phyloP scores from a whole-genome alignment of 1,140 invertebrate species.

The Ceratosolen solmsi region DNA sequence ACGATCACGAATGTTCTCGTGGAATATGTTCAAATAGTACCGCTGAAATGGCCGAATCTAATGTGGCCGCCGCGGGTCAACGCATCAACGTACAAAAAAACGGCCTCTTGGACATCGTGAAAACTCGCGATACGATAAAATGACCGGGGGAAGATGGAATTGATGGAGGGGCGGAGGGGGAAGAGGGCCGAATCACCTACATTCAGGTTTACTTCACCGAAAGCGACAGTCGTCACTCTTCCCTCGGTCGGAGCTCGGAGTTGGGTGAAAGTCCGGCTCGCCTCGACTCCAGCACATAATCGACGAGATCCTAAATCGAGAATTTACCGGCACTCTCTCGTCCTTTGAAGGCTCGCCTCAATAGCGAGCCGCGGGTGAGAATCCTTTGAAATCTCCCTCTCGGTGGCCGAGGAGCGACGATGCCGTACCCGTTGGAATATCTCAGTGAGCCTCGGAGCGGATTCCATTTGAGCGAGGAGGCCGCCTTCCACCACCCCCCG shows the following conservation, averaged over 20 bases:
- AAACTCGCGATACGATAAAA: too few species aligned
- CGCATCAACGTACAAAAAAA: too few species aligned
- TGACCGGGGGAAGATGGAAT: too few species aligned
- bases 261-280: conserved; percentile 9
- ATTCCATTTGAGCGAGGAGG: conserved; percentile 21
- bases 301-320: conserved; percentile 33
- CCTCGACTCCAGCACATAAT: conserved; percentile 11
- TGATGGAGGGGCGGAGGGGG: too few species aligned
- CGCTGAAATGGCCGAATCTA: too few species aligned
- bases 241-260: background rate
- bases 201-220: background rate
- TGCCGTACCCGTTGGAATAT: conserved; percentile 14
- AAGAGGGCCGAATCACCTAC: background rate
- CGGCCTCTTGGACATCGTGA: too few species aligned
- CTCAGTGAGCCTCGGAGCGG: conserved; percentile 8
- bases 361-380: conserved; percentile 25
- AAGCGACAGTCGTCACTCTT: conserved; percentile 9
- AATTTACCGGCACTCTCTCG: background rate
- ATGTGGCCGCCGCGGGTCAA: too few species aligned
- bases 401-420: background rate
- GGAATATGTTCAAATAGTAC: too few species aligned
- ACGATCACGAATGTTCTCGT: too few species aligned
- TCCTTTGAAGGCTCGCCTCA: conserved; percentile 1
- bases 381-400: conserved; percentile 38
- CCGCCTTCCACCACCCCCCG: background rate